Evolutionary conservation across 2,888 invertebrate species (phyloP).

Genomic region (Eilema caniola): DNA sequence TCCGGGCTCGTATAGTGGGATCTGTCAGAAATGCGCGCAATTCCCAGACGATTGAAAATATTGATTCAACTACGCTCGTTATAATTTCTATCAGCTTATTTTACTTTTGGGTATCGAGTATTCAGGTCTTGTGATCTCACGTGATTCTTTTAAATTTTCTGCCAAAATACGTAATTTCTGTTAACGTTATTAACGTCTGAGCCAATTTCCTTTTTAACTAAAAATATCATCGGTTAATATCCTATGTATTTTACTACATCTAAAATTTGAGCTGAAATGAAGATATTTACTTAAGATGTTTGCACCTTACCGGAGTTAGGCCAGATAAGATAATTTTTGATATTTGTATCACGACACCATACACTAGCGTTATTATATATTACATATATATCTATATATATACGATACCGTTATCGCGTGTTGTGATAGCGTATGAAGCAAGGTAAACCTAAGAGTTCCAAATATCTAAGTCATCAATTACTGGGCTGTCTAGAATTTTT

Average conservation of each 20-base stretch:
- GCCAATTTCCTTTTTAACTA: slow-evolving; percentile 53
- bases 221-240: slow-evolving; percentile 55
- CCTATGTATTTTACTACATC: slow-evolving; percentile 46
- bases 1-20: slow-evolving; percentile 40
- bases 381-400: too few species aligned
- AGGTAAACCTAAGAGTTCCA: slow-evolving; percentile 64
- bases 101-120: slow-evolving; percentile 22
- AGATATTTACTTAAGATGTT: slow-evolving; percentile 70
- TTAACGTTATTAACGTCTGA: slow-evolving; percentile 43
- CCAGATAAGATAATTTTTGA: slow-evolving; percentile 79
- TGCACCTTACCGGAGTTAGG: slow-evolving; percentile 66
- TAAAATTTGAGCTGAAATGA: slow-evolving; percentile 50
- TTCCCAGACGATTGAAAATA: slow-evolving; percentile 14
- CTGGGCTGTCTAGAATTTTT: slow-evolving; percentile 56
- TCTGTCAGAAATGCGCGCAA: slow-evolving; percentile 39
- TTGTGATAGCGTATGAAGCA: slow-evolving; percentile 66
- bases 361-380: too few species aligned
- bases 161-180: slow-evolving; percentile 53
- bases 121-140: slow-evolving; percentile 45
- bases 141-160: slow-evolving; percentile 45
- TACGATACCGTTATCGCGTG: slow-evolving; percentile 67
- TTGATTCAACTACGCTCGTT: slow-evolving; percentile 20
- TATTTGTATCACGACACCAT: slow-evolving; percentile 68
- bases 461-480: slow-evolving; percentile 66
- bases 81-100: slow-evolving; percentile 21